A percentile compares a stretch with the other conserved stretches of the same genome.
These are phyloP conservation scores for Dryoscopus gambensis DNA, from an alignment of 2,113 vertebrate species.

Conservation along the genomic window DNA sequence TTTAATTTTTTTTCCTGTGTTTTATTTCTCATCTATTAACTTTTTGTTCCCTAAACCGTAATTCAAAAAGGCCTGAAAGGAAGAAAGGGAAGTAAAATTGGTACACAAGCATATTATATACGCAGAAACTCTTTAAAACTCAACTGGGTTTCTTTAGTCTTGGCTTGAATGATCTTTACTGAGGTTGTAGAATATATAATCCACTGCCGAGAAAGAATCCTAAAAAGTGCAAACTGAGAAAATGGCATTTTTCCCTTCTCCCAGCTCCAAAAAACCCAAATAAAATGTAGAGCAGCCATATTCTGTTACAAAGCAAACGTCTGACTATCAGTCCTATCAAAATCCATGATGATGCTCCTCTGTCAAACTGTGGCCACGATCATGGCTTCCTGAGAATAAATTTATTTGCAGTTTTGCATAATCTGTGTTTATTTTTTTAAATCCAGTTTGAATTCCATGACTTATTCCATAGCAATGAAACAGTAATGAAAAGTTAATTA, in stretches of 20 bases:
- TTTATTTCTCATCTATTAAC: background rate
- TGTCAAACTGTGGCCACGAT: background rate
- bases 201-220: background rate
- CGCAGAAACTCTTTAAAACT: background rate
- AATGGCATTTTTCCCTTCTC: background rate
- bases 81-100: background rate
- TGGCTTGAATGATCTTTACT: background rate
- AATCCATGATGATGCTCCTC: background rate
- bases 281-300: background rate
- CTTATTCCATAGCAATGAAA: background rate
- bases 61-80: background rate
- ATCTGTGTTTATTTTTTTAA: background rate
- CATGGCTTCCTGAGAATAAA: background rate
- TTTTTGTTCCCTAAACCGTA: background rate
- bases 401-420: background rate
- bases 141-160: background rate
- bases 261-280: background rate
- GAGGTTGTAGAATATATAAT: background rate
- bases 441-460: background rate
- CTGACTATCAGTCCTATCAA: background rate
- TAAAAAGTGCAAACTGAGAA: background rate
- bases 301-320: background rate
- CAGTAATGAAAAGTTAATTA: background rate
- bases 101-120: background rate
- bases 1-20: background rate